These are phyloP conservation scores for Mycetomoellerius zeteki DNA, from an alignment of 1,140 invertebrate species.

Conservation along the genomic window DNA sequence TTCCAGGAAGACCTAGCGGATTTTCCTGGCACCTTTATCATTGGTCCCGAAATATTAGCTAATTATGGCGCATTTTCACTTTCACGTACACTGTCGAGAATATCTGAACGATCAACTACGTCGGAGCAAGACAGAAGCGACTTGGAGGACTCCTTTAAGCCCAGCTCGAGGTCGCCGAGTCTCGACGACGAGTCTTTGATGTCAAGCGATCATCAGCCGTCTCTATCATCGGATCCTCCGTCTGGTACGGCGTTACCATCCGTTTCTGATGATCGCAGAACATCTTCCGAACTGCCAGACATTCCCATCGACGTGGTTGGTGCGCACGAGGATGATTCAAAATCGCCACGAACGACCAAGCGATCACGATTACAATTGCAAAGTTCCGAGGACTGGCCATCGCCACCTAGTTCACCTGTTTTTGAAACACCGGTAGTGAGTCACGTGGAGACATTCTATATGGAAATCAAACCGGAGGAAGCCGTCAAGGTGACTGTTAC, in stretches of 20 bases:
- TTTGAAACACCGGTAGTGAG: constrained; percentile 90
- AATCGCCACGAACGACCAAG: constrained; percentile 84
- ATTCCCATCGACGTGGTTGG: constrained; percentile 90
- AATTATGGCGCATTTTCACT: constrained; percentile 91
- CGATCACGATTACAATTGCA: constrained; percentile 85
- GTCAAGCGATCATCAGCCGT: constrained; percentile 94
- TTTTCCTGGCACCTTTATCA: constrained; percentile 90
- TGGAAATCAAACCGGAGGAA: constrained; percentile 91
- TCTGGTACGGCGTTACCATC: constrained; percentile 84
- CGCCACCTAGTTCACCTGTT: constrained; percentile 91
- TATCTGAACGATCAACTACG: constrained; percentile 95
- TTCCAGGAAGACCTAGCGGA: constrained; percentile 92
- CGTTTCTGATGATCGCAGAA: constrained; percentile 92
- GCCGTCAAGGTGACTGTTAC: constrained; percentile 90
- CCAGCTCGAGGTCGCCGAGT: constrained; percentile 92
- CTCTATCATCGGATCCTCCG: constrained; percentile 93
- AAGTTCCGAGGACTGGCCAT: constrained; percentile 92
- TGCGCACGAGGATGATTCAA: constrained; percentile 85
- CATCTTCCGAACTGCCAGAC: constrained; percentile 93
- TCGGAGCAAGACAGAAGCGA: constrained; percentile 93
- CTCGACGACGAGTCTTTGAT: constrained; percentile 93
- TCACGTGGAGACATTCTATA: constrained; percentile 94
- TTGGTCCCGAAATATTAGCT: constrained; percentile 90
- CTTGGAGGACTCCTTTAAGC: constrained; percentile 94
- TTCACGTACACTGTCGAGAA: constrained; percentile 92